Evolutionary conservation across 1,140 invertebrate genomes (phyloP), one percentile per base, ranked within the genome.

Genomic region (Zaprionus nigranus): DNA sequence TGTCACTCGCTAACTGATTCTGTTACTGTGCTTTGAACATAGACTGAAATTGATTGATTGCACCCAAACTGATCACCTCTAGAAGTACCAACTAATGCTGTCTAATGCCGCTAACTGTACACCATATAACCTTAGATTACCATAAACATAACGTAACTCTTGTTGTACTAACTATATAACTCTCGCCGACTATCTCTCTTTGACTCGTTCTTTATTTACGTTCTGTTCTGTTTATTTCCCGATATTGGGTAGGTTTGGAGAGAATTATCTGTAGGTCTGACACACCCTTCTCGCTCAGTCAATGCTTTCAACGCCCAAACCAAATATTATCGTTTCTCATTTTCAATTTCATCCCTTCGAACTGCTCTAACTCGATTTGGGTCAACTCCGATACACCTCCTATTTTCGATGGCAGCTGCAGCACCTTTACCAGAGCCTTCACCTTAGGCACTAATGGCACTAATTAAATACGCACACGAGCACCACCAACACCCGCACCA

Each of bases 1-100:
- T 71, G 60, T 60, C 73, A 64, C 60, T 53, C 60, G 67, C 73
- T 64, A 64, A 71, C 43, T 46, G 60, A 70, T 40, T 46, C 43
- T 70, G 69, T 79, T 71, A 83, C 75, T 88, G 78, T 88, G 83
- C 83, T 87, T 87, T 88, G 78, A 62, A 81, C 40, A 46, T 88
- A 80, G 72, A 68, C 46, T 75, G 43, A 69, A 51, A 68, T 70
- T 75, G 56, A 68, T 68, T 68, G 53, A 76, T 22, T 76, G 74
- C 68, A 75, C 72, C 30, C 49, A n/a, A 56, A 22, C 58, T 7
- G 51, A 22, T 46, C 58, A 77, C 57, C 49, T 22, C 40, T 72
- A 60, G 69, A 66, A 67, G 49, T 61, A 77, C 56, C 38, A 72
- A 38, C 38, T 54, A 60, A 59, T 71, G 66, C 71, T 61, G 38